A percentile compares a stretch with the other conserved stretches of the same genome.
These are phyloP conservation scores for Channa striata DNA, from an alignment of 2,797 vertebrate species.

Conservation along the genomic window DNA sequence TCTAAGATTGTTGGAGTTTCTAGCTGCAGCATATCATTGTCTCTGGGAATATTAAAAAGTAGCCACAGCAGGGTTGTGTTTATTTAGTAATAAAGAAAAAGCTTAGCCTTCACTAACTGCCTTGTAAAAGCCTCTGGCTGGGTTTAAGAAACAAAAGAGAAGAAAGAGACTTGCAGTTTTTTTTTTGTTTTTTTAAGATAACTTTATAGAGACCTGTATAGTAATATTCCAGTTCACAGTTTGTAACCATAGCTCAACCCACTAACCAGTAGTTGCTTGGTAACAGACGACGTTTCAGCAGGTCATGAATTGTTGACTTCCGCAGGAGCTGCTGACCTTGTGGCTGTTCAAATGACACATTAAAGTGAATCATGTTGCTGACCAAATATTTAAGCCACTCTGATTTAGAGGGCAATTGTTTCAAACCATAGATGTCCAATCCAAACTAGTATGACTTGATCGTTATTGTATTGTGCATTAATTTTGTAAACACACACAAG, in stretches of 20 bases:
- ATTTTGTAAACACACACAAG: too few species aligned
- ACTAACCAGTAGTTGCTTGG: constrained; percentile 35
- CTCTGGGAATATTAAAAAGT: constrained; percentile 21
- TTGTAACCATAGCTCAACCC: constrained; percentile 2
- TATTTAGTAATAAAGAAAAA: constrained; percentile 20
- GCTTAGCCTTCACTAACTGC: constrained; percentile 9
- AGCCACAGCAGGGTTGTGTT: constrained; percentile 17
- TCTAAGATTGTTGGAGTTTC: not conserved
- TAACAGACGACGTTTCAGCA: constrained; percentile 23
- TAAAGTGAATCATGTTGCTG: not conserved
- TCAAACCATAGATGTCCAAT: not conserved
- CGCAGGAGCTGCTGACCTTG: constrained; percentile 32
- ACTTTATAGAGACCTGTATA: constrained; percentile 37
- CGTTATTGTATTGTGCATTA: not conserved
- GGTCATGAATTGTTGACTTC: constrained; percentile 31
- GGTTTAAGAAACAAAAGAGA: constrained; percentile 52
- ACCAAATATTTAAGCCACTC: not conserved
- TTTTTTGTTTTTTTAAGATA: constrained; percentile 47
- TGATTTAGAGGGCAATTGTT: not conserved
- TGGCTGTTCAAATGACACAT: constrained; percentile 37
- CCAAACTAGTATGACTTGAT: not conserved
- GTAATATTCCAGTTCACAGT: constrained; percentile 28
- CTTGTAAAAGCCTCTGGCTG: constrained; percentile 39
- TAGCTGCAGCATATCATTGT: not conserved
- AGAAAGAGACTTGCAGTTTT: constrained; percentile 53